These are phyloP conservation scores for Psittacula derbiana DNA, from an alignment of 2,797 vertebrate species.

Conservation along the genomic window DNA sequence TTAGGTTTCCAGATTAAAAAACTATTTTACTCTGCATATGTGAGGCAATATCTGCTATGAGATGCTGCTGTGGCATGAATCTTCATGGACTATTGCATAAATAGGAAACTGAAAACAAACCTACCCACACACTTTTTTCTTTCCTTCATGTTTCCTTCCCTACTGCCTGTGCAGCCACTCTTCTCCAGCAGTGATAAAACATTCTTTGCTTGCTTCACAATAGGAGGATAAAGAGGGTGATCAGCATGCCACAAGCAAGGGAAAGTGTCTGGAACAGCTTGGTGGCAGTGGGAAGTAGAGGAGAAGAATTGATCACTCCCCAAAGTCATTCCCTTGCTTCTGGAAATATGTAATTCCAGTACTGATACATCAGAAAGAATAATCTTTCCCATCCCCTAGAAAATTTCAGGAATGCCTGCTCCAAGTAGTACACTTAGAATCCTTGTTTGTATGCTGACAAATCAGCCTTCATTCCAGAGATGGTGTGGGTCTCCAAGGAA, in stretches of 20 bases:
- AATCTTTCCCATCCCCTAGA: neutral
- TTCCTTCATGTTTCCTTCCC: neutral
- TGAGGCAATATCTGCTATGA: neutral
- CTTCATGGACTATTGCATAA: neutral
- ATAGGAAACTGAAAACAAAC: neutral
- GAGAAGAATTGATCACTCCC: neutral
- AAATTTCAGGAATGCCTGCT: constrained; percentile 9
- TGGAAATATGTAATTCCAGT: neutral
- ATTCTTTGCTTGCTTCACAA: neutral
- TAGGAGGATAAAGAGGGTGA: neutral
- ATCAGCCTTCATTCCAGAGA: constrained; percentile 20
- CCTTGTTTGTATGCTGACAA: neutral
- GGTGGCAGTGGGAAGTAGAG: neutral
- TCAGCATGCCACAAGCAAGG: neutral
- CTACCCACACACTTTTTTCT: neutral
- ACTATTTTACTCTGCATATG: neutral
- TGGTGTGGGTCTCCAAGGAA: constrained; percentile 23
- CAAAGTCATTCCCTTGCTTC: neutral
- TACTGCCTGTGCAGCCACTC: neutral
- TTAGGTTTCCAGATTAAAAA: constrained; percentile 48
- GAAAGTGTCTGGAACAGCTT: neutral
- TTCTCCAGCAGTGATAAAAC: neutral
- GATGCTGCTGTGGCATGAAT: neutral
- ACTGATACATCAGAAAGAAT: neutral
- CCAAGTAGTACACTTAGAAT: neutral